Conservation (phyloP, 2,888 invertebrate species). For the Agriopis aurantiaria region DNA sequence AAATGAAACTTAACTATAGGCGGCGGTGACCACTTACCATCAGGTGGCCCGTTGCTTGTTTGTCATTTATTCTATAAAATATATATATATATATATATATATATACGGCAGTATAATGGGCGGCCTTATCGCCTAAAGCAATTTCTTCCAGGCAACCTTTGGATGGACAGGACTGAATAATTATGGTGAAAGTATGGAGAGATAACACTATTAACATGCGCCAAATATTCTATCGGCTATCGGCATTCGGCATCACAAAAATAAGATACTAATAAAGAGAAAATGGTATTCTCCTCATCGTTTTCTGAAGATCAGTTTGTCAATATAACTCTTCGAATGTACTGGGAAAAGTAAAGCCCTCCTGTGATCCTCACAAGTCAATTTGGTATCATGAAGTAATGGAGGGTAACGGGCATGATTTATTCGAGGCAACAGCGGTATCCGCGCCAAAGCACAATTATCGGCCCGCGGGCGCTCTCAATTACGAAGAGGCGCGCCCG, state of each 20-base stretch:
- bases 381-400: constrained; percentile 85
- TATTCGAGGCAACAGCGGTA: constrained; percentile 69
- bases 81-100: too few species aligned
- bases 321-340: constrained; percentile 28
- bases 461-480: constrained; percentile 86
- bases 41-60: too few species aligned
- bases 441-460: constrained; percentile 82
- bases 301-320: constrained; percentile 29
- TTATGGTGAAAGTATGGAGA: too few species aligned
- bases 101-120: too few species aligned
- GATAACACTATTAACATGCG: too few species aligned
- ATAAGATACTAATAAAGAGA: neutral
- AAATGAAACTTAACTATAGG: too few species aligned
- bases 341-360: constrained; percentile 51
- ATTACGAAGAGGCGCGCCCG: constrained; percentile 84
- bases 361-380: constrained; percentile 75
- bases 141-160: too few species aligned
- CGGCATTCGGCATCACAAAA: neutral
- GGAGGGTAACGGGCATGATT: constrained; percentile 86
- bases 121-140: too few species aligned
- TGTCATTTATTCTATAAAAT: too few species aligned
- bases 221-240: neutral
- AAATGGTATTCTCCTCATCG: neutral
- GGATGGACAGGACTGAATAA: too few species aligned
- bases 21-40: too few species aligned